Evolutionary conservation across 2,113 vertebrate species (phyloP), one percentile per base, ranked within the genome.

Genomic region (Hypanus sabinus): DNA sequence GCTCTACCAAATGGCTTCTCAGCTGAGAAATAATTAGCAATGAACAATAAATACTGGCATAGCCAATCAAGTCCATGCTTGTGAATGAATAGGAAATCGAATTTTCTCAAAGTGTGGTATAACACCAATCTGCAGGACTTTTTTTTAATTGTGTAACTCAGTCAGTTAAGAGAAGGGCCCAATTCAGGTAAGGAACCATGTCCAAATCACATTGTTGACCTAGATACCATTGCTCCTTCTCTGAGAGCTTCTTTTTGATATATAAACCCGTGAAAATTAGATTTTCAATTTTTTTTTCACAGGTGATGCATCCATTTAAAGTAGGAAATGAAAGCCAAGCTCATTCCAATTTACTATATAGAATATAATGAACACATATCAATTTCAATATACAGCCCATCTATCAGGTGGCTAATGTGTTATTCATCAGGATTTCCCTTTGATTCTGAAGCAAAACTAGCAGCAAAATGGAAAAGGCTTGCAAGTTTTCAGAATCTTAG

Each of bases 351-450:
- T 57, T 16, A 62, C 57, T 24, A 87, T 62, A 60, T 87, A 55
- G 83, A 12, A n/a, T 27, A 87, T 87, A 87, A 87, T 62, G n/a
- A 87, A 87, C 55, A 87, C 57, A 62, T 83, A 55, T 87, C 55
- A 57, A 30, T 87, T 87, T 62, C 20, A 24, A 62, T 87, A n/a
- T 62, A n/a, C 20, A 22, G 38, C 20, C 22, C 27, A 62, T 87
- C 24, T 60, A 87, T 87, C 46, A 62, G 46, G 5, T 83, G 20
- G 55, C 80, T 87, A 10, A 60, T n/a, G 55, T 87, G 83, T 87
- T 87, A 87, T 62, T 87, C 55, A 87, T 57, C 55, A 11, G n/a
- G 83, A 60, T 14, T 55, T 60, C 57, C 24, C 9, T 57, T 60
- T 60, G 24, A 60, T 87, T 57, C 57, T 87, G 83, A 87, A 87